phyloP scores from a whole-genome alignment of 1,140 invertebrate species.

The Mesaphorura yosii region DNA sequence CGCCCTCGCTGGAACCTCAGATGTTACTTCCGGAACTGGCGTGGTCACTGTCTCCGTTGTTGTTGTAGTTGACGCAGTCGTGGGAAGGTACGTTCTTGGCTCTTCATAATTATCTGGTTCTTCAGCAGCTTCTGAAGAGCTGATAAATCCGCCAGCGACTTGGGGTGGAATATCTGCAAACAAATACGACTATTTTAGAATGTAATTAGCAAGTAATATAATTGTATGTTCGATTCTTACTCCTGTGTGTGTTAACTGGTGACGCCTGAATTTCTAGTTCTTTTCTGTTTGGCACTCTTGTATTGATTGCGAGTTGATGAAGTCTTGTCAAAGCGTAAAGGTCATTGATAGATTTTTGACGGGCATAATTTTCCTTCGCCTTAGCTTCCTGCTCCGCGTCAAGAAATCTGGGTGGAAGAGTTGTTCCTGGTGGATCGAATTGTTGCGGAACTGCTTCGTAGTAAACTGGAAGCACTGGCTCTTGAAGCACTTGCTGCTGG shows the following conservation, averaged over 20 bases:
- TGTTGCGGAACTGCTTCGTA: not conserved
- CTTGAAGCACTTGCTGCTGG: not conserved
- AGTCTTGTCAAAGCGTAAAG: slow-evolving; percentile 27
- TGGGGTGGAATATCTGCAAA: slow-evolving; percentile 13
- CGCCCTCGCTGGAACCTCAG: not conserved
- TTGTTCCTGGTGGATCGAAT: not conserved
- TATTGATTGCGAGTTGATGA: slow-evolving; percentile 28
- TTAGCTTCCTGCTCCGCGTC: slow-evolving; percentile 11
- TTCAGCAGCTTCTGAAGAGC: slow-evolving; percentile 18
- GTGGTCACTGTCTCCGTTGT: not conserved
- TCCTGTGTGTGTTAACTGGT: too few relatives aligned
- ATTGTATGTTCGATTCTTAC: too few relatives aligned
- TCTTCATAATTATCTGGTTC: not conserved
- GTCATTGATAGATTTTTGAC: slow-evolving; percentile 27
- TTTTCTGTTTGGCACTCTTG: slow-evolving; percentile 15
- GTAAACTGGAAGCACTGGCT: not conserved
- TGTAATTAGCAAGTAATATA: too few relatives aligned
- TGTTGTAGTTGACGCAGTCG: not conserved
- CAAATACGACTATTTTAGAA: too few relatives aligned
- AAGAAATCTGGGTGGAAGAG: not conserved
- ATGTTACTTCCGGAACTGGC: slow-evolving; percentile 10
- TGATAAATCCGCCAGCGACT: slow-evolving; percentile 17
- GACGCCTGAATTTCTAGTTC: too few relatives aligned
- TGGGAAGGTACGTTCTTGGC: not conserved
- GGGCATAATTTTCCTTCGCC: slow-evolving; percentile 26